These are phyloP conservation scores for Elmis aenea DNA, from an alignment of 2,888 invertebrate species.

Conservation along the genomic window DNA sequence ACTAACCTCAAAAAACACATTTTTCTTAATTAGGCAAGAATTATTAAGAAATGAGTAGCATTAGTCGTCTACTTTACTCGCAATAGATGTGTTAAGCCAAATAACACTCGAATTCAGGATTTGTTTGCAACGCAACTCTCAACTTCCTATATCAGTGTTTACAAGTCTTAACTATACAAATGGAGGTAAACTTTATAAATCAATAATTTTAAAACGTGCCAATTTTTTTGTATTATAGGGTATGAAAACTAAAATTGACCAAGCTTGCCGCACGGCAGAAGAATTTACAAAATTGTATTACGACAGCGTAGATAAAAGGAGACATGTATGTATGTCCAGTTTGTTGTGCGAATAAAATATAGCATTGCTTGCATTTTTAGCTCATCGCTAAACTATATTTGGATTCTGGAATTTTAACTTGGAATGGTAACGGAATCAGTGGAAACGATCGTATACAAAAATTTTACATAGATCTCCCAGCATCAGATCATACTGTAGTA, in stretches of 20 bases:
- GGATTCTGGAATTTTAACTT: slow-evolving; percentile 77
- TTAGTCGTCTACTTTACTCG: too few relatives aligned
- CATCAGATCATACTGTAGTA: slow-evolving; percentile 69
- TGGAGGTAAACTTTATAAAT: too few relatives aligned
- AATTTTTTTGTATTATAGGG: too few relatives aligned
- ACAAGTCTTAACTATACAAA: too few relatives aligned
- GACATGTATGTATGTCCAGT: slow-evolving; percentile 58
- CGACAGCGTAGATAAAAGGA: slow-evolving; percentile 78
- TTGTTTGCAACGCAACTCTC: too few relatives aligned
- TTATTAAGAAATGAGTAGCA: too few relatives aligned
- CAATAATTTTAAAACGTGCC: too few relatives aligned
- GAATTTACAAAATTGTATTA: slow-evolving; percentile 88
- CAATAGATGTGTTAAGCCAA: too few relatives aligned
- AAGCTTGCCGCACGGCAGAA: slow-evolving; percentile 80
- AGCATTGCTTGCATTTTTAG: slow-evolving; percentile 42
- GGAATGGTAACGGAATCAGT: slow-evolving; percentile 86
- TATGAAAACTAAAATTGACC: slow-evolving; percentile 63
- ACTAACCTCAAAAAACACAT: too few relatives aligned
- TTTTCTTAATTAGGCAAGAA: too few relatives aligned
- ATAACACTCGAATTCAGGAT: too few relatives aligned
- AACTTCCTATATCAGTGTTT: too few relatives aligned
- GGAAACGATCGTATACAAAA: slow-evolving; percentile 81
- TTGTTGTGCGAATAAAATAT: slow-evolving; percentile 8
- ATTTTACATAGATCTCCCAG: slow-evolving; percentile 78
- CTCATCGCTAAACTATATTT: slow-evolving; percentile 76